phyloP scores from a whole-genome alignment of 2,888 invertebrate genomes.

The Smittia sp. region DNA sequence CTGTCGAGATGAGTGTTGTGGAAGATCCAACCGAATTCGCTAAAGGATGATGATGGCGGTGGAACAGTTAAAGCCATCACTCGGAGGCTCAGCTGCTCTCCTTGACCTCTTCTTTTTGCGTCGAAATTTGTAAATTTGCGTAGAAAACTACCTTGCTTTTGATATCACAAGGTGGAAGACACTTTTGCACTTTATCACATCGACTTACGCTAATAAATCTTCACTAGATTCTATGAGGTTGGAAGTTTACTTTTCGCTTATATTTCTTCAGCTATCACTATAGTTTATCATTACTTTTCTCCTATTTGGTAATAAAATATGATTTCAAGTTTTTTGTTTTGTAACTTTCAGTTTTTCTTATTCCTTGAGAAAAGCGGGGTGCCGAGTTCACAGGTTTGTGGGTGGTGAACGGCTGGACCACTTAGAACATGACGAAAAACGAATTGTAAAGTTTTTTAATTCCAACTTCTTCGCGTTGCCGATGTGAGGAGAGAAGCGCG shows the following conservation, averaged over 20 bases:
- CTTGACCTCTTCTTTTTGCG: background rate
- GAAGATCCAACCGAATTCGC: slow-evolving; percentile 34
- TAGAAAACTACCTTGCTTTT: background rate
- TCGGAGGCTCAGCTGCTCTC: background rate
- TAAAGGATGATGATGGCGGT: slow-evolving; percentile 22
- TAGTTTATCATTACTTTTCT: background rate
- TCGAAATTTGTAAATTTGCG: background rate
- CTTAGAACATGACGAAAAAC: slow-evolving; percentile 83
- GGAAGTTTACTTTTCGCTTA: background rate
- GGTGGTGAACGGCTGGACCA: slow-evolving; percentile 34
- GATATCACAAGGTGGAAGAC: slow-evolving; percentile 3
- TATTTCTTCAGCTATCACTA: background rate
- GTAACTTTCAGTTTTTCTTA: background rate
- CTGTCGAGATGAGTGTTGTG: slow-evolving; percentile 33
- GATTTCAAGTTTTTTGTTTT: background rate
- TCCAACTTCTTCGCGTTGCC: slow-evolving; percentile 79
- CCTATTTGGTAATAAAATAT: background rate
- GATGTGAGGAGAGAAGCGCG: slow-evolving; percentile 74
- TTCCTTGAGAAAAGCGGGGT: too few relatives aligned
- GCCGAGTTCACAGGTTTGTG: background rate
- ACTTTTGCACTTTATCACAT: slow-evolving; percentile 9
- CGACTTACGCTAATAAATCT: background rate
- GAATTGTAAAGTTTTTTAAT: slow-evolving; percentile 85
- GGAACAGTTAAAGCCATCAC: slow-evolving; percentile 35
- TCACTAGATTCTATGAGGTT: background rate